Evolutionary conservation across 92 coral and sea anemone genomes (phyloP).

Genomic region (Porites lobata): DNA sequence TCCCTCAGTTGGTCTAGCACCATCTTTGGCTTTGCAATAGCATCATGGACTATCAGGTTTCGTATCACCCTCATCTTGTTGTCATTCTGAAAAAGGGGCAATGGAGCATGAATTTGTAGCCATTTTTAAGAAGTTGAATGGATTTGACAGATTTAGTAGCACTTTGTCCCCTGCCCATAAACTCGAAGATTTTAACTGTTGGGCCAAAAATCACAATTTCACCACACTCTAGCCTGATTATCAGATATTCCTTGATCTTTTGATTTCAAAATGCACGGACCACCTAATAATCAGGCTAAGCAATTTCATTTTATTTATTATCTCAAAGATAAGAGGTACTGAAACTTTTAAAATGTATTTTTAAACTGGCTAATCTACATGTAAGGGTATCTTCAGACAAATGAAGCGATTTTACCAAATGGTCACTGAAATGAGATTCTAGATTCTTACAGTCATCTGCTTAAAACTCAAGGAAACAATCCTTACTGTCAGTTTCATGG

Average conservation of each 20-base stretch:
- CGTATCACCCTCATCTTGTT: slow-evolving; percentile 65
- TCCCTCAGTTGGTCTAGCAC: slow-evolving; percentile 72
- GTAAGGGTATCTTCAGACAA: slow-evolving; percentile 14
- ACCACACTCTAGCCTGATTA: too few species aligned
- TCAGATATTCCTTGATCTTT: too few species aligned
- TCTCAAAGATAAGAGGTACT: slow-evolving; percentile 9
- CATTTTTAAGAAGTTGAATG: neutral
- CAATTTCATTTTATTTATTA: too few species aligned
- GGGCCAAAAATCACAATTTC: too few species aligned
- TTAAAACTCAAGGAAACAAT: slow-evolving; percentile 29
- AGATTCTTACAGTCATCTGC: neutral
- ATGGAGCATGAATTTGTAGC: neutral
- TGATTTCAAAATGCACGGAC: too few species aligned
- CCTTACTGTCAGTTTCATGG: slow-evolving; percentile 66
- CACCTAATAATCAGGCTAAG: too few species aligned
- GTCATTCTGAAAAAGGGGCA: slow-evolving; percentile 61
- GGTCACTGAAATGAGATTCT: slow-evolving; percentile 1
- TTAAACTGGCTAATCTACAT: neutral
- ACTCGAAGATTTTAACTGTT: too few species aligned
- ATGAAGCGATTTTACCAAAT: slow-evolving; percentile 3
- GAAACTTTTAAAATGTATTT: slow-evolving; percentile 9
- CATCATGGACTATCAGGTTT: slow-evolving; percentile 70
- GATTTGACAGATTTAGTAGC: too few species aligned
- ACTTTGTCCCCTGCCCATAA: too few species aligned
- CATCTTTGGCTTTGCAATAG: slow-evolving; percentile 64